Base-by-base conservation (phyloP, 1,140 invertebrate species). In the Aphaenogaster ashmeadi region DNA sequence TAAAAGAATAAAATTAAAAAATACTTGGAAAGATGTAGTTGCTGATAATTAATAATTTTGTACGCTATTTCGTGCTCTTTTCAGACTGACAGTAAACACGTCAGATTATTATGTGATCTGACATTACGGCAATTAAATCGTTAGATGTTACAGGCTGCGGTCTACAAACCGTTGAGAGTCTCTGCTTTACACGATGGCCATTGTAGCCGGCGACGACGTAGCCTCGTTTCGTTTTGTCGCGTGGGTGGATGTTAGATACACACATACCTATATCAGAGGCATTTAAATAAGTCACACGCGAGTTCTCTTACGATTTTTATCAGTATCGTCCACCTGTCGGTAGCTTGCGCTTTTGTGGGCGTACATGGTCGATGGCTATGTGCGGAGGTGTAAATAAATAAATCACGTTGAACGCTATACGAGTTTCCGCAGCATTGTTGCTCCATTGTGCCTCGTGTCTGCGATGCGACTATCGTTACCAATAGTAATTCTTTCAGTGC, bases 261-360 rank as follows among this genome's bases (percentile, higher is more conserved):
- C 47, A 71, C 44, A 72, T 52, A 52, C 50, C 21, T 9, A 56
- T 47, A 72, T 27, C 52, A 58, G 41, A 60, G 69, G 7, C 69
- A 60, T 84, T 60, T 84, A 75, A 84, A 84, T 84, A 84, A 84
- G 80, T 84, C 27, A 84, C 80, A 60, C 13, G 56, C 38, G 80
- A 74, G 54, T 84, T 84, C 80, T 38, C 80, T 84, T 84, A 84
- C 80, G 80, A 84, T 84, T 84, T 84, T 84, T 84, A 84, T 84
- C 80, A 60, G 80, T 60, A 84, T 60, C 80, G 80, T 83, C 80
- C 69, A 84, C 69, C 69, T 83, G 80, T 83, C 80, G 80, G 80
- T 74, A 72, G 52, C 66, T 56, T 13, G 41, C 41, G 54, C 69
- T 9, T 74, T 54, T 50, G 80, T 84, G 27, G 52, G 69, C 54